Evolutionary conservation across 2,797 vertebrate genomes (phyloP).

Genomic region (Sebastes ruberrimus): DNA sequence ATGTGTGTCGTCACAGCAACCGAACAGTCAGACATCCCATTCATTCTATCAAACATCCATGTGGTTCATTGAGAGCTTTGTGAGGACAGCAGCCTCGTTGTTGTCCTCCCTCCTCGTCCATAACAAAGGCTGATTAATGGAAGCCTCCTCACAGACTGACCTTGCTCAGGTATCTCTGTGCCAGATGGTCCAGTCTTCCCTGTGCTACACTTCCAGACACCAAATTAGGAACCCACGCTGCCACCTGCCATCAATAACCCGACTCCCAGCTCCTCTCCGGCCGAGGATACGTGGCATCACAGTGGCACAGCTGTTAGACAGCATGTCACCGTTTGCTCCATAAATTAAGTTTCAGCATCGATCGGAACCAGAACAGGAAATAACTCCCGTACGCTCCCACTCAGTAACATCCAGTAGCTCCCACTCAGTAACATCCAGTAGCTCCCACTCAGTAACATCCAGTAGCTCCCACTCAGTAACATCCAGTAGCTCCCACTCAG

Average conservation of each 20-base stretch:
- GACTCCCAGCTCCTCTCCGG: conserved; percentile 24
- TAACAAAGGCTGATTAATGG: conserved; percentile 78
- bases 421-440: no score
- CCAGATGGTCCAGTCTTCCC: conserved; percentile 77
- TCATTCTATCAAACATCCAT: neutral
- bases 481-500: no score
- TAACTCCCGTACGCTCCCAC: no score
- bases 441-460: no score
- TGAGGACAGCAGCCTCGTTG: conserved; percentile 37
- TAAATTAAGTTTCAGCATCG: conserved; percentile 11
- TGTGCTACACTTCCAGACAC: conserved; percentile 46
- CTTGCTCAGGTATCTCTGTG: conserved; percentile 69
- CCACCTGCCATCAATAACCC: conserved; percentile 66
- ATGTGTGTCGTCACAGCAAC: neutral
- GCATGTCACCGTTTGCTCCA: conserved; percentile 52
- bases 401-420: neutral
- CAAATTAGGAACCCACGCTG: conserved; percentile 60
- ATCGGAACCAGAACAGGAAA: conserved; percentile 1
- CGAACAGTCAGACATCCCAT: neutral
- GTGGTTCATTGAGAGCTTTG: conserved; percentile 2
- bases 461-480: no score
- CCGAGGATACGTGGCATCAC: conserved; percentile 26
- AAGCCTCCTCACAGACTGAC: conserved; percentile 60
- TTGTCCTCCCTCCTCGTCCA: conserved; percentile 21
- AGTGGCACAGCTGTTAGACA: conserved; percentile 51